phyloP scores from a whole-genome alignment of 2,113 vertebrate genomes.

The Pelecanoides urinatrix region DNA sequence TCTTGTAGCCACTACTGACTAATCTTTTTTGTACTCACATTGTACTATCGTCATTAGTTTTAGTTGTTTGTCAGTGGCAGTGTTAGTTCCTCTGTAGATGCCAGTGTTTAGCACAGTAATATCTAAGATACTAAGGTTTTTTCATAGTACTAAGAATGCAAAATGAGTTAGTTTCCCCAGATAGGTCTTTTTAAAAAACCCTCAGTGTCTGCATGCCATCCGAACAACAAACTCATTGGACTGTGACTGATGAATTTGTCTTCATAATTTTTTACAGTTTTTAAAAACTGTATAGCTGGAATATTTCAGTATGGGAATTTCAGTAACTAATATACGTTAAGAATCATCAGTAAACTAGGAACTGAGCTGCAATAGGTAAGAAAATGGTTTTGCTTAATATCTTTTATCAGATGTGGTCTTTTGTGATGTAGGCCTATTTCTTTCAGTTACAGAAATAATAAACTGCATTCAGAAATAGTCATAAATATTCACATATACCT shows the following conservation, averaged over 20 bases:
- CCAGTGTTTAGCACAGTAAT: not conserved
- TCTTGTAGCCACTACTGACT: not conserved
- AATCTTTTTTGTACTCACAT: not conserved
- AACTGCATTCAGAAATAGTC: not conserved
- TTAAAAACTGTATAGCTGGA: not conserved
- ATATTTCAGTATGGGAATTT: not conserved
- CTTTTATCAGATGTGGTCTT: not conserved
- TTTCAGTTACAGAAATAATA: not conserved
- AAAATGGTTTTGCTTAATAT: not conserved
- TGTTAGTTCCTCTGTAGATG: not conserved
- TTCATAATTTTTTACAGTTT: not conserved
- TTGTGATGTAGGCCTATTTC: not conserved
- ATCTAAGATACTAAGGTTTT: not conserved
- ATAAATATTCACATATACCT: not conserved
- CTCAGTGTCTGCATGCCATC: not conserved
- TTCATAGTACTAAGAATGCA: not conserved
- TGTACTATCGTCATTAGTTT: constrained; percentile 5
- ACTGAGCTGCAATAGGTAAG: not conserved
- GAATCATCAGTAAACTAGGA: not conserved
- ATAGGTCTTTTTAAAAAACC: not conserved
- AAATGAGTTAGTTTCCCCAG: not conserved
- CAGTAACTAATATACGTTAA: not conserved
- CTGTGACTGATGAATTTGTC: not conserved
- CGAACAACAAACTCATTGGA: not conserved
- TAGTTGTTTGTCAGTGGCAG: not conserved